These are phyloP conservation scores for Chaetorhynchus papuensis DNA, from an alignment of 2,113 vertebrate species.

Conservation along the genomic window DNA sequence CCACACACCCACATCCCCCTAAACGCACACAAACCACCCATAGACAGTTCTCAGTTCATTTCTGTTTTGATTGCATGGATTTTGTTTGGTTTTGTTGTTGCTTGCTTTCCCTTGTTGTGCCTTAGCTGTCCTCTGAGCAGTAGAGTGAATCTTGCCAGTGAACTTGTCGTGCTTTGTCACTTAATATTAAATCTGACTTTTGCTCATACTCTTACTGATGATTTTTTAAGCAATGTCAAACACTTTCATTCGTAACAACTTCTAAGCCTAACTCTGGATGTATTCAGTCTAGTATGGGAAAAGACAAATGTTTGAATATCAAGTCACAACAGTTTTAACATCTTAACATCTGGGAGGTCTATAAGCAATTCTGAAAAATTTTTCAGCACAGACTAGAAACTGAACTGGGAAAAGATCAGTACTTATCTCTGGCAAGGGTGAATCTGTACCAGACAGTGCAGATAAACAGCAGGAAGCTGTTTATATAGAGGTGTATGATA, in stretches of 20 bases:
- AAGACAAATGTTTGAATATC: neutral
- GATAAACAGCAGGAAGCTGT: neutral
- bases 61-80: neutral
- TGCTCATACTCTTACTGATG: rapidly evolving
- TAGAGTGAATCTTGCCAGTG: rapidly evolving
- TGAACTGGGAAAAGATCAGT: neutral
- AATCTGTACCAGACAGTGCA: neutral
- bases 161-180: rapidly evolving
- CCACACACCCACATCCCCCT: no score
- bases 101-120: neutral
- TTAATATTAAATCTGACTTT: neutral
- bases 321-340: neutral
- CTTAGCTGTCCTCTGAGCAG: neutral
- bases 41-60: neutral
- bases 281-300: neutral
- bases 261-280: neutral
- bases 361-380: neutral
- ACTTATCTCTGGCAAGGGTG: neutral
- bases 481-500: neutral
- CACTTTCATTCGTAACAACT: neutral
- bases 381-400: neutral
- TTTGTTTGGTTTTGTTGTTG: neutral
- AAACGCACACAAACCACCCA: neutral
- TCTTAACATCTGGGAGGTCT: neutral
- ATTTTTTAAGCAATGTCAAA: neutral